A percentile compares a stretch with the other conserved stretches of the same genome.
Evolutionary conservation across 23 tunicate genomes (phyloP).

Genomic region (Oikopleura vanhoeffeni): DNA sequence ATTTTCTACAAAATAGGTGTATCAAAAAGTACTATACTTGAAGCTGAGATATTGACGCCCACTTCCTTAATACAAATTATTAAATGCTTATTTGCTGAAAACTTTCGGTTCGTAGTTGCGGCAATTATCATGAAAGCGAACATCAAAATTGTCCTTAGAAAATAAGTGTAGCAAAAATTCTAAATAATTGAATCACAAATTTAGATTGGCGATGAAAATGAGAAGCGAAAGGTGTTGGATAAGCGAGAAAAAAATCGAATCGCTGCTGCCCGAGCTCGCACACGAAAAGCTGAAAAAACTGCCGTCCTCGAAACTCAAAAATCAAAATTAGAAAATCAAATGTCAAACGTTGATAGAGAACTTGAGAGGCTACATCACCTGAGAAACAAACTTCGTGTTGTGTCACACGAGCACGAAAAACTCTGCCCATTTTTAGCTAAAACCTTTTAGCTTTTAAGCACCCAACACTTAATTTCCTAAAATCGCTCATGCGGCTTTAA

Average conservation of each 20-base stretch:
- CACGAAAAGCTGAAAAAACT: background rate
- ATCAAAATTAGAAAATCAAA: background rate
- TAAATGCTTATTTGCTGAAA: too few relatives aligned
- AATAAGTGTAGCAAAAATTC: too few relatives aligned
- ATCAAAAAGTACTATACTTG: too few relatives aligned
- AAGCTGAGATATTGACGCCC: too few relatives aligned
- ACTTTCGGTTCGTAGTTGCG: too few relatives aligned
- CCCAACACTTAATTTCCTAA: too few relatives aligned
- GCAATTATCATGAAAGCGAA: too few relatives aligned
- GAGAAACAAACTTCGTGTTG: background rate
- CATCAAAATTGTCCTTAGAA: too few relatives aligned
- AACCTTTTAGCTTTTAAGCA: background rate
- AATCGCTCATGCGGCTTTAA: too few relatives aligned
- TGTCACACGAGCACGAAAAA: background rate
- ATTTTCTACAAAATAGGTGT: too few relatives aligned
- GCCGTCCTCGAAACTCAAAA: background rate
- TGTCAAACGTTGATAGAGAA: background rate
- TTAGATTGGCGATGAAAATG: background rate
- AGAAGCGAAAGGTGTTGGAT: background rate
- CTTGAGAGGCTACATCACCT: background rate
- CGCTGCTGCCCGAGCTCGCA: slow-evolving; percentile 1
- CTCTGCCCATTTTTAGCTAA: background rate
- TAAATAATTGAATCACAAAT: too few relatives aligned
- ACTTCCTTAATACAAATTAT: too few relatives aligned
- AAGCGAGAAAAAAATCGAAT: slow-evolving; percentile 10